Evolutionary conservation across 2,888 invertebrate genomes (phyloP), one percentile per base, ranked within the genome.

Genomic region (Cartodere bifasciata): DNA sequence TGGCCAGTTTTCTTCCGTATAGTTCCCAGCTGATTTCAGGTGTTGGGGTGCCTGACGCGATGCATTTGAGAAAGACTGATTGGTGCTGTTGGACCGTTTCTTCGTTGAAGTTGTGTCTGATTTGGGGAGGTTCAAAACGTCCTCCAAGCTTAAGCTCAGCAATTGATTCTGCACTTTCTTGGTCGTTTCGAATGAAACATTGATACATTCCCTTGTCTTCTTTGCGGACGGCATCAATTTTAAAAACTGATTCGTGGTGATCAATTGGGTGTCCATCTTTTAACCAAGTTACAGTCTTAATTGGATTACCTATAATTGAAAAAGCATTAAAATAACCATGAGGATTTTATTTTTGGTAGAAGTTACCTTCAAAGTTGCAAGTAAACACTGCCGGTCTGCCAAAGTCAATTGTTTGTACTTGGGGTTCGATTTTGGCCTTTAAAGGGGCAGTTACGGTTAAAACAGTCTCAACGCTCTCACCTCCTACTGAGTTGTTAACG

Each of bases 181-280:
- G 85, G 48, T 88, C 90, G 54, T 91, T 91, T 32, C 87, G 70
- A 29, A 90, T 84, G 53, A 92, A 88, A 56, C 94, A 94, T 55
- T 94, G 94, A 58, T 92, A 94, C 91, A 92, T 92, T 50, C 94
- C 94, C 54, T 87, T 87, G 59, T 92, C 92, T 60, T 88, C 87
- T 50, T 91, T 85, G 59, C 86, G 81, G 0, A 94, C 88, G 2
- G 86, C 79, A 49, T 85, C 85, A 48, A 94, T 90, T 42, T 84
- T 72, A 24, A 92, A 63, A 32, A 82, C 73, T 4, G 82, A 73
- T 48, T 88, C 87, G 46, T 78, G 78, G 49, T 85, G 81, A 36
- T 79, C 79, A 50, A 94, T 70, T 34, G 77, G 75, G 59, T 82
- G 81, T 43, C 92, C 90, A 56, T 94, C 88, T 61, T 92, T 91